A percentile compares a stretch with the other conserved stretches of the same genome.
Evolutionary conservation across 2,888 invertebrate species (phyloP).

Genomic region (Tetrapedia diversipes): DNA sequence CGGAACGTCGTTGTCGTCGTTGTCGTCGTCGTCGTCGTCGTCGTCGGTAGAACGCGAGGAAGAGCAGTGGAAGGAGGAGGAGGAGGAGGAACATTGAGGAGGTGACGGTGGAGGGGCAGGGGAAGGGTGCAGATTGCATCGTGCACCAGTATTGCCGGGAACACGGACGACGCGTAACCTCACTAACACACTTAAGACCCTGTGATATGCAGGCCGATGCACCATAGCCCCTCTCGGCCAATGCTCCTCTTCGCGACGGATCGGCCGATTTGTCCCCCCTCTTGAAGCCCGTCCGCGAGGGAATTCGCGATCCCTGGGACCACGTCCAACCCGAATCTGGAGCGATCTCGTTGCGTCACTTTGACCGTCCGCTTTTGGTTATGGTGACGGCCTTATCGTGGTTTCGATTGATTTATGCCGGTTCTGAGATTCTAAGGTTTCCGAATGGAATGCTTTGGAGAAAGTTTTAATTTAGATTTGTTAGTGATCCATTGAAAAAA

Average conservation of each 20-base stretch:
- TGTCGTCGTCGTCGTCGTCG: conserved; percentile 2
- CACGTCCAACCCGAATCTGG: conserved; percentile 17
- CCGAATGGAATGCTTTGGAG: not conserved
- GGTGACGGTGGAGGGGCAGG: conserved; percentile 3
- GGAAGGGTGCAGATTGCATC: conserved; percentile 65
- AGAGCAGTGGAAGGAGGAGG: conserved; percentile 27
- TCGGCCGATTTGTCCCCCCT: conserved; percentile 24
- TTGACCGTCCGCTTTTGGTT: not conserved
- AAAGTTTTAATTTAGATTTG: no score
- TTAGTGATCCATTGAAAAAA: no score
- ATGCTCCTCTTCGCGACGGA: conserved; percentile 59
- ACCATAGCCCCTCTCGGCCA: conserved; percentile 66
- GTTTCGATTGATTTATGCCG: not conserved
- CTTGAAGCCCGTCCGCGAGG: not conserved
- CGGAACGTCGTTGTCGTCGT: conserved; percentile 12
- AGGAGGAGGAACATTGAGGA: not conserved
- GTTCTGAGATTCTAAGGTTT: no score
- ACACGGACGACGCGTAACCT: conserved; percentile 63
- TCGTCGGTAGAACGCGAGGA: conserved; percentile 43
- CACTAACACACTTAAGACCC: conserved; percentile 58
- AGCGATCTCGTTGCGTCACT: conserved; percentile 27
- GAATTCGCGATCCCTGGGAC: not conserved
- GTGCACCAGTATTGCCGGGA: conserved; percentile 57
- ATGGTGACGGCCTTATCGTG: not conserved
- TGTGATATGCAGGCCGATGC: conserved; percentile 72